Conservation (phyloP, 2,888 invertebrate genomes). For the Lydus trimaculatus region DNA sequence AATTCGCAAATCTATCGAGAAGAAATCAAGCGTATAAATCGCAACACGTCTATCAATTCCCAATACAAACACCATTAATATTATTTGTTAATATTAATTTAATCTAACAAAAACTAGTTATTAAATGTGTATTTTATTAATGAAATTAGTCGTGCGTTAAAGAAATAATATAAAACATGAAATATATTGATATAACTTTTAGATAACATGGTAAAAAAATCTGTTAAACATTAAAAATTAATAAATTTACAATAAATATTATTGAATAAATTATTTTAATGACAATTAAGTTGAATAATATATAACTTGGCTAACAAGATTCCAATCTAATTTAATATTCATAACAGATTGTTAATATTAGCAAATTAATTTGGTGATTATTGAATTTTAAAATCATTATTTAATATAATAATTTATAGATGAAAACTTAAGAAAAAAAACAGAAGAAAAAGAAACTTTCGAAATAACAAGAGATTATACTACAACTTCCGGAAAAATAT, state of each 20-base stretch:
- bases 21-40: neutral
- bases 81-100: neutral
- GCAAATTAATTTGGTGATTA: neutral
- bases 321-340: neutral
- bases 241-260: neutral
- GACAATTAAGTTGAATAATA: neutral
- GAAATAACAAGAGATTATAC: neutral
- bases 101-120: neutral
- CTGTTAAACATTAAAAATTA: neutral
- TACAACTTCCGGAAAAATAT: neutral
- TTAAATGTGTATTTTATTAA: neutral
- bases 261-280: neutral
- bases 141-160: constrained; percentile 1
- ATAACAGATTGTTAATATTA: neutral
- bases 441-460: neutral
- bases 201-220: neutral
- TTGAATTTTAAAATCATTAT: neutral
- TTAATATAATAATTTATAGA: neutral
- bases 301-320: neutral
- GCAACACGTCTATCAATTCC: neutral
- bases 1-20: neutral
- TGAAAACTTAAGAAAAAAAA: neutral
- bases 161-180: neutral
- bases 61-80: neutral
- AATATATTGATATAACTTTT: neutral